Percentiles rank a stretch among this genome's conserved stretches.
Evolutionary conservation across 2,888 invertebrate species (phyloP).

Genomic region (Spodoptera exigua): DNA sequence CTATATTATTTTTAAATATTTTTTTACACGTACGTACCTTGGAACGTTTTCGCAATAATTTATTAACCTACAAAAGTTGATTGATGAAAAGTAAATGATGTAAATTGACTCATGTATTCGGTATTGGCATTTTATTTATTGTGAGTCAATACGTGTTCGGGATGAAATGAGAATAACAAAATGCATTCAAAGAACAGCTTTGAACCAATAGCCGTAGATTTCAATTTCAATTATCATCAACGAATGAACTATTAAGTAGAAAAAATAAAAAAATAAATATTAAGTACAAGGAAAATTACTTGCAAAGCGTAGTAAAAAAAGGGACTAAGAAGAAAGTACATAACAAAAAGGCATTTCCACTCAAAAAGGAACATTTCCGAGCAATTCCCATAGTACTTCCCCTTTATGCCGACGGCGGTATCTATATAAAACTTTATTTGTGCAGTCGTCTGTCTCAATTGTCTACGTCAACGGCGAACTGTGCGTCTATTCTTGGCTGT

Average conservation of each 20-base stretch:
- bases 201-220: too few relatives aligned
- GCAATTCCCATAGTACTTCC: slow-evolving; percentile 55
- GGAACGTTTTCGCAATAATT: too few relatives aligned
- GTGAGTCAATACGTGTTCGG: too few relatives aligned
- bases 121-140: too few relatives aligned
- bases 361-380: slow-evolving; percentile 49
- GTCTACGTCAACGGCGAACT: slow-evolving; percentile 56
- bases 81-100: background rate
- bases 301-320: slow-evolving; percentile 22
- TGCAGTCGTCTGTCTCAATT: slow-evolving; percentile 65
- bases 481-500: slow-evolving; percentile 62
- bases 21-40: too few relatives aligned
- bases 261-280: slow-evolving; percentile 28
- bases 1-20: too few relatives aligned
- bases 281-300: slow-evolving; percentile 17
- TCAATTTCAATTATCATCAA: too few relatives aligned
- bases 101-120: too few relatives aligned
- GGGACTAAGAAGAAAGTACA: slow-evolving; percentile 7
- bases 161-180: too few relatives aligned
- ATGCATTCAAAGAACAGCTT: too few relatives aligned
- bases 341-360: slow-evolving; percentile 31
- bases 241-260: too few relatives aligned
- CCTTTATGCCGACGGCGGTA: slow-evolving; percentile 61
- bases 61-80: background rate
- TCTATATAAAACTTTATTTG: slow-evolving; percentile 68